Base-by-base conservation (phyloP, 2,888 invertebrate genomes). In the Steinernema carpocapsae region DNA sequence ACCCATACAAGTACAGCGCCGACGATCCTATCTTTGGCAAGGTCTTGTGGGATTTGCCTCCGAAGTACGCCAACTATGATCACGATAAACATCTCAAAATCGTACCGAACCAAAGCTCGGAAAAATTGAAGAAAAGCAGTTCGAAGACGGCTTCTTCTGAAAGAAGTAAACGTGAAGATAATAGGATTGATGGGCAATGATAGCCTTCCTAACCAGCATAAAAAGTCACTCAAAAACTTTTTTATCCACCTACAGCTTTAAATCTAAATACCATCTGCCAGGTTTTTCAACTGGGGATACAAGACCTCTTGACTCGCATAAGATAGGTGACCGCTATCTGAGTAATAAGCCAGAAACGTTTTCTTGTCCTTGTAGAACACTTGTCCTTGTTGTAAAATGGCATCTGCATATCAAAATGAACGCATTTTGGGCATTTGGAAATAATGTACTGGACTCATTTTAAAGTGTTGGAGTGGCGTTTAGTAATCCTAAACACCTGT, bases 391-490 rank as follows among this genome's bases (percentile, higher is more conserved):
- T 32, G 32, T 32, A 64, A 32, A 64, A 64, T 29, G 64, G 64
- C 64, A 7, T 3, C 26, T 64, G 64, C 64, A 64, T 64, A 4
- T 64, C 64, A 32, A 64, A 64, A n/a, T 32, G 14, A n/a, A 64
- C 29, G 32, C 64, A 64, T 17, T 64, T 64, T 10, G 64, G 64
- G 19, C 64, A 64, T 29, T 32, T 32, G 17, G 29, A 29, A 2
- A 64, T 29, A 17, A 64, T 32, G 64, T 32, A 64, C 14, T n/a
- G 3, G 1, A 64, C 29, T 17, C 64, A 32, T 29, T 29, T 29
- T n/a, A 64, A 6, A 17, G 32, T 32, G n/a, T 64, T 32, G 2
- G 12, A 12, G 24, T 52, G 52, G 10, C 6, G 22, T 22, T 52
- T 52, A 19, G 48, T 10, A 48, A 6, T 6, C 48, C 48, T 48